Conservation (phyloP, 2,888 invertebrate species). For the Caenorhabditis sp. region DNA sequence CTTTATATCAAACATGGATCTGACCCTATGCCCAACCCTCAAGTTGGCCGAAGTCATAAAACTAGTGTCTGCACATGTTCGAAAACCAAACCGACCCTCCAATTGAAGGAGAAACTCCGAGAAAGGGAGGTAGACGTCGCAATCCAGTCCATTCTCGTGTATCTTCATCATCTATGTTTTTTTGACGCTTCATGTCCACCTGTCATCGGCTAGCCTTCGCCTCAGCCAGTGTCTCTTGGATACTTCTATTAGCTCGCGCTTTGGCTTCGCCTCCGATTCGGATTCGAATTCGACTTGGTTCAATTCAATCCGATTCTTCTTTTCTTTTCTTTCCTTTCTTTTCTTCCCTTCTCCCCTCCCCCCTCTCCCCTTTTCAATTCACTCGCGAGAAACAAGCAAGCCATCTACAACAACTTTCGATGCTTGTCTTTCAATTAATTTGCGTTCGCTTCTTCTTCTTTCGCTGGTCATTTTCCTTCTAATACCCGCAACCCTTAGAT, state of each 20-base stretch:
- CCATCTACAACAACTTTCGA: constrained; percentile 54
- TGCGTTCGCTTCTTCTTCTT: constrained; percentile 9
- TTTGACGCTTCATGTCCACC: constrained; percentile 21
- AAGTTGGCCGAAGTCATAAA: too few species aligned
- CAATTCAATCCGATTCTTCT: constrained; percentile 35
- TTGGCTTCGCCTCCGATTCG: neutral
- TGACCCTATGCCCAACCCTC: too few species aligned
- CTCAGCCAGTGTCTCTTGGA: constrained; percentile 12
- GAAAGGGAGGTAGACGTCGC: constrained; percentile 48
- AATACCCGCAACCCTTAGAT: neutral
- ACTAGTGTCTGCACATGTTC: constrained; percentile 42
- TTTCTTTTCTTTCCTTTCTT: neutral
- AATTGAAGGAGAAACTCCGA: constrained; percentile 38
- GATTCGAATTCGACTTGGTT: constrained; percentile 42
- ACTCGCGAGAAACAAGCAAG: too few species aligned
- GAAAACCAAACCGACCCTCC: constrained; percentile 18
- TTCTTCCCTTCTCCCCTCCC: neutral
- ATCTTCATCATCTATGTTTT: constrained; percentile 59
- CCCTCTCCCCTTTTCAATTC: too few species aligned
- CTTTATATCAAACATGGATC: too few species aligned
- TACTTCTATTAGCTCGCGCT: constrained; percentile 57
- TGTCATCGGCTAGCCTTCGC: constrained; percentile 29
- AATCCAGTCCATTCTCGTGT: constrained; percentile 63
- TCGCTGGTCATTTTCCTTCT: constrained; percentile 11
- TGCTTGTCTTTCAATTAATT: constrained; percentile 56